Evolutionary conservation across 2,797 vertebrate species (phyloP).

Genomic region (Argentina silus): DNA sequence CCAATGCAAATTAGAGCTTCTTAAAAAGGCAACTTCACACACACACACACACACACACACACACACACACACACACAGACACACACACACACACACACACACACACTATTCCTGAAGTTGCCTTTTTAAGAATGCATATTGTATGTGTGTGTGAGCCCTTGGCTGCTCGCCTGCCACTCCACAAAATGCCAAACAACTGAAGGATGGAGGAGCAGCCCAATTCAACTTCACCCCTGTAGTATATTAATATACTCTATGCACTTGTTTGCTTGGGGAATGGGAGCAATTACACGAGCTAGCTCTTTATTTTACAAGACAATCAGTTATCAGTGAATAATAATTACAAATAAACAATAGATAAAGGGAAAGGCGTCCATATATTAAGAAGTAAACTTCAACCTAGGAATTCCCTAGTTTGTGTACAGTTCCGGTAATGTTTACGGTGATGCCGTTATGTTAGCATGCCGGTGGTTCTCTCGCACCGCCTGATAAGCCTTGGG

Average conservation of each 20-base stretch:
- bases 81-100: not conserved
- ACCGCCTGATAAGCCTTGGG: conserved; percentile 39
- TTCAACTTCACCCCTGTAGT: not conserved
- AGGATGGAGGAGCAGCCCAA: conserved; percentile 3
- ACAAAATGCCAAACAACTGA: conserved; percentile 7
- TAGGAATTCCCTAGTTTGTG: too few species aligned
- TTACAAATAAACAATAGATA: not conserved
- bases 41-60: not conserved
- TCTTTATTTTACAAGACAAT: not conserved
- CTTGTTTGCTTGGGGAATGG: conserved; percentile 34
- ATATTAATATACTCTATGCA: not conserved
- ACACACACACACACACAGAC: not conserved
- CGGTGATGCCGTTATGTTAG: too few species aligned
- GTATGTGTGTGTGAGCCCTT: not conserved
- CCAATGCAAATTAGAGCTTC: conserved; percentile 76
- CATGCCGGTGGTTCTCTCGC: too few species aligned
- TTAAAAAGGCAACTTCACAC: not conserved
- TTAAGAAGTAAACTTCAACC: too few species aligned
- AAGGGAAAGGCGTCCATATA: too few species aligned
- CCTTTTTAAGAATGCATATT: conserved; percentile 1
- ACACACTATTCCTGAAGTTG: not conserved
- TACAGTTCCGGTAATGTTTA: too few species aligned
- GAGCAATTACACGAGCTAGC: too few species aligned
- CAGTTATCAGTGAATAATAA: not conserved
- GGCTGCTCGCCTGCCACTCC: not conserved